Conservation (phyloP, 2,888 invertebrate genomes). For the Caenorhabditis sulstoni region DNA sequence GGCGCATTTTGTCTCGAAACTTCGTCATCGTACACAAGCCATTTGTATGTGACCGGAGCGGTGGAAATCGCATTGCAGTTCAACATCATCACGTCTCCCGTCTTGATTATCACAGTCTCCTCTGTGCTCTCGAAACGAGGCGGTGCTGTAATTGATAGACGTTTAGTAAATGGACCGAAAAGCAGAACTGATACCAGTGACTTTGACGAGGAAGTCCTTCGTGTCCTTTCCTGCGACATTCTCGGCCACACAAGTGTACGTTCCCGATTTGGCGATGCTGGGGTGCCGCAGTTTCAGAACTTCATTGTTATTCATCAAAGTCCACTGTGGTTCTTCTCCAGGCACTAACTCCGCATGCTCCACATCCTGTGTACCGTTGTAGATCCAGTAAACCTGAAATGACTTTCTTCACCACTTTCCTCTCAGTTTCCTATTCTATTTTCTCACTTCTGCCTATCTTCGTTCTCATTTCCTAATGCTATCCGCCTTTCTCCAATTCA, state of each 20-base stretch:
- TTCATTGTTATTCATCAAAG: conserved; percentile 35
- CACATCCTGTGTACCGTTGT: conserved; percentile 35
- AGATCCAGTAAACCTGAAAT: conserved; percentile 63
- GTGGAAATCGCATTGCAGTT: conserved; percentile 78
- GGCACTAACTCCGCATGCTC: too few species aligned
- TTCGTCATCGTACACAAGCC: conserved; percentile 52
- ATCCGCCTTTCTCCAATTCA: conserved; percentile 11
- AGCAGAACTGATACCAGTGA: conserved; percentile 64
- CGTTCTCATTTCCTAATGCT: too few species aligned
- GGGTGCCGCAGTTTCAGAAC: too few species aligned
- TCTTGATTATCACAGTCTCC: conserved; percentile 75
- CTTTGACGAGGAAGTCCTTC: conserved; percentile 74
- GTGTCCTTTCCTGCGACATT: conserved; percentile 81
- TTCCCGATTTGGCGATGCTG: conserved; percentile 45
- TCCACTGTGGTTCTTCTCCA: too few species aligned
- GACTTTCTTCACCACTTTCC: not conserved
- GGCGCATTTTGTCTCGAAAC: too few species aligned
- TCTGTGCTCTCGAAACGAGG: conserved; percentile 69
- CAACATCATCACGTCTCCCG: conserved; percentile 80
- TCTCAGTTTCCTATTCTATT: conserved; percentile 10
- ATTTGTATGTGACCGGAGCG: conserved; percentile 58
- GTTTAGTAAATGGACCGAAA: too few species aligned
- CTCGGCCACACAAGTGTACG: conserved; percentile 81
- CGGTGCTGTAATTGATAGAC: conserved; percentile 65
- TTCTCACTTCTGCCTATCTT: conserved; percentile 49